A percentile compares a stretch with the other conserved stretches of the same genome.
phyloP scores from a whole-genome alignment of 2,797 vertebrate species.

The Hemitrygon akajei region DNA sequence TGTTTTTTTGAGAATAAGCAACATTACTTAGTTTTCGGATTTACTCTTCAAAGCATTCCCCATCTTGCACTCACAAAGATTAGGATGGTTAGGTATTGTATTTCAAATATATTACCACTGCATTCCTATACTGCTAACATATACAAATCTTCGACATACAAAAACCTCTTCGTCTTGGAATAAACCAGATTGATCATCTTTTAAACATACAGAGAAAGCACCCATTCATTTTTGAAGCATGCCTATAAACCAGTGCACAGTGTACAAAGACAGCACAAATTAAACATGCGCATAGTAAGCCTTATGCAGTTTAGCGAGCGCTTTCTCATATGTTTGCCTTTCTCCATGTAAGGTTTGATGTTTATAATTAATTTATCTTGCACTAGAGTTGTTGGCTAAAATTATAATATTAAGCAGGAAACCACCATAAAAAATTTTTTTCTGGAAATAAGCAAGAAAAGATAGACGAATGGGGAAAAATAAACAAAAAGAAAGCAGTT shows the following conservation, averaged over 20 bases:
- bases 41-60: slow-evolving; percentile 31
- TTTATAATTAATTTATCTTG: slow-evolving; percentile 29
- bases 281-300: slow-evolving; percentile 33
- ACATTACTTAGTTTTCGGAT: slow-evolving; percentile 34
- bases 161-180: slow-evolving; percentile 30
- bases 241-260: background rate
- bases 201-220: slow-evolving; percentile 33
- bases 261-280: slow-evolving; percentile 32
- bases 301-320: background rate
- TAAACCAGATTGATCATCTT: slow-evolving; percentile 34
- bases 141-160: slow-evolving; percentile 33
- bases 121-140: slow-evolving; percentile 35
- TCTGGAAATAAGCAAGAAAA: background rate
- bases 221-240: slow-evolving; percentile 35
- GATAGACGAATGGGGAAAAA: background rate
- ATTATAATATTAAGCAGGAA: slow-evolving; percentile 24
- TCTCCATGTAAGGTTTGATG: background rate
- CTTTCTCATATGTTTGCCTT: slow-evolving; percentile 10
- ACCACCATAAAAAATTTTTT: background rate
- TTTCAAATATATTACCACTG: slow-evolving; percentile 21
- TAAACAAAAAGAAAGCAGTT: slow-evolving; percentile 23
- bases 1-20: slow-evolving; percentile 15
- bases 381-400: background rate
- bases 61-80: slow-evolving; percentile 25
- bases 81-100: slow-evolving; percentile 36